Evolutionary conservation across 2,113 vertebrate species (phyloP).

Genomic region (Notarius quadriscutis): DNA sequence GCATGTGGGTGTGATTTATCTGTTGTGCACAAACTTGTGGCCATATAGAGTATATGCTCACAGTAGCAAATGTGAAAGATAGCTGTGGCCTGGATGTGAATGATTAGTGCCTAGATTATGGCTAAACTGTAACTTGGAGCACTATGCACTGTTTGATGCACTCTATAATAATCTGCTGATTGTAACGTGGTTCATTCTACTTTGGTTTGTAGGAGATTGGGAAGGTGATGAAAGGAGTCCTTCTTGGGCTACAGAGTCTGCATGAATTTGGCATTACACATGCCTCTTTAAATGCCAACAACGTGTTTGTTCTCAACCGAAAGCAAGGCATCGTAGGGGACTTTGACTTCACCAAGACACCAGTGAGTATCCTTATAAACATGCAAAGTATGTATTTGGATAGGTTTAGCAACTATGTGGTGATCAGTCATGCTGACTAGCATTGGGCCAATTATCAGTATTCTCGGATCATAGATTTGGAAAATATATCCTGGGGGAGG

Average conservation of each 20-base stretch:
- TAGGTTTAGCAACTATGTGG: background rate
- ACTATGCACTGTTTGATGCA: background rate
- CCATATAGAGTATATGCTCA: background rate
- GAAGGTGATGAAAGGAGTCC: conserved; percentile 80
- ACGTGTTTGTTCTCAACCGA: conserved; percentile 80
- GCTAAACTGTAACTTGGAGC: background rate
- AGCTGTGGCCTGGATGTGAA: background rate
- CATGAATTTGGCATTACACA: conserved; percentile 73
- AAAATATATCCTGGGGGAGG: background rate
- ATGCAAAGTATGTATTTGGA: background rate
- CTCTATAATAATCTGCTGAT: background rate
- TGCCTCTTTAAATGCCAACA: conserved; percentile 78
- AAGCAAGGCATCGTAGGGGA: conserved; percentile 80
- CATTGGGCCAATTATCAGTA: background rate
- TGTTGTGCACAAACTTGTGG: background rate
- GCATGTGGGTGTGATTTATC: background rate
- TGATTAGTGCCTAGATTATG: background rate
- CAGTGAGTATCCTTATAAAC: conserved; percentile 45
- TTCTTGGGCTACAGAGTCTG: conserved; percentile 70
- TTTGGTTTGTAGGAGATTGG: conserved; percentile 68
- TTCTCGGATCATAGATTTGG: background rate
- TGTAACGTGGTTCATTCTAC: background rate
- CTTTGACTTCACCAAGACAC: conserved; percentile 76
- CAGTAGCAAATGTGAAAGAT: background rate
- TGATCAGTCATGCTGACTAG: background rate